Base-by-base conservation (phyloP, 2,113 vertebrate species). In the Dinomys branickii region DNA sequence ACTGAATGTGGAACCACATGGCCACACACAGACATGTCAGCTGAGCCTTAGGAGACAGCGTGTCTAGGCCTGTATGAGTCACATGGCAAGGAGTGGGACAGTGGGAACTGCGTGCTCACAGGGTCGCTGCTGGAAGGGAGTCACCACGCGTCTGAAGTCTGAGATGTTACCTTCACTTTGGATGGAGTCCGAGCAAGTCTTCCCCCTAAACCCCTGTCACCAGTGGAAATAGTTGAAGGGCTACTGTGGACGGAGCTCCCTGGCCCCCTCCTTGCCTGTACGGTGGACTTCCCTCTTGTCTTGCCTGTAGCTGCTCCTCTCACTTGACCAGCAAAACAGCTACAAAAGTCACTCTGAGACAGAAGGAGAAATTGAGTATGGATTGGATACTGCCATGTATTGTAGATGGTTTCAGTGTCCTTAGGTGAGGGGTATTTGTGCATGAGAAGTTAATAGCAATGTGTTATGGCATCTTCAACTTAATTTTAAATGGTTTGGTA, bases 71-170 rank as follows among this genome's bases (percentile, higher is more conserved):
- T 71, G 8, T 83, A 65, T 35, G 47, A 58, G 28, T 22, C 38
- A 47, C 13, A n/a, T 22, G 28, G 50, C 12, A 22, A n/a, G 0
- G 13, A 20, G 14, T n/a, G 10, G 81, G 52, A 44, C 38, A 83
- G 14, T 16, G 12, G 41, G 4, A 16, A 10, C 10, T 91, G 38
- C 67, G 59, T 41, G 77, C 28, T 59, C 8, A 20, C 14, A 41
- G 26, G 52, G 47, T 41, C 4, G 4, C 19, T 38, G 56, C 33
- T 26, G 13, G n/a, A 86, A 20, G 26, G 13, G 1, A 5, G 14
- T 63, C 3, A 35, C 35, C 20, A 17, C 0, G 14, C 9, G 1
- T 6, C 54, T 52, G 33, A n/a, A 9, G n/a, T n/a, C n/a, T n/a
- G n/a, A n/a, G n/a, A n/a, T n/a, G n/a, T n/a, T 3, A 35, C 8